Conservation (phyloP, 2,797 vertebrate species). For the Eulemur albifrons region DNA sequence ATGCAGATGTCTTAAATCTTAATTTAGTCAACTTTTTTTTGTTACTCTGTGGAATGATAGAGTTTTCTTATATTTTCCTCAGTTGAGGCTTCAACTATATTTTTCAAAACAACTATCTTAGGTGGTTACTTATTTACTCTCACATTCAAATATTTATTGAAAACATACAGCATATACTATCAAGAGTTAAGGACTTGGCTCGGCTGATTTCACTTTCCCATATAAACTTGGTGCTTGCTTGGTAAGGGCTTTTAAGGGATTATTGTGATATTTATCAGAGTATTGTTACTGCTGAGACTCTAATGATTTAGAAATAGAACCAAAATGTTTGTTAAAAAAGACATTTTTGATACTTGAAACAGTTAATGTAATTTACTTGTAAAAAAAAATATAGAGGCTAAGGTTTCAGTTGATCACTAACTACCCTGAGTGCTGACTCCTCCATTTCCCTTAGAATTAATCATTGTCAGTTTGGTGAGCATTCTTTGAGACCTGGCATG, state of each 20-base stretch:
- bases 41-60: background rate
- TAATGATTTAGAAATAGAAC: background rate
- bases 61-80: constrained; percentile 23
- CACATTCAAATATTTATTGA: background rate
- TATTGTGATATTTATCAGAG: background rate
- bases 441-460: background rate
- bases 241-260: background rate
- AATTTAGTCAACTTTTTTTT: constrained; percentile 2
- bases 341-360: background rate
- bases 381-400: background rate
- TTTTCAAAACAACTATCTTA: background rate
- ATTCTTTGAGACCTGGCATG: background rate
- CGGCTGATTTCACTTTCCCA: background rate
- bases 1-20: background rate
- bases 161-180: background rate
- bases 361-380: background rate
- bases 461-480: background rate
- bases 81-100: background rate
- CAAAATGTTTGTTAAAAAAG: constrained; percentile 33
- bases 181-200: background rate
- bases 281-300: background rate
- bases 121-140: background rate
- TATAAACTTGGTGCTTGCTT: background rate
- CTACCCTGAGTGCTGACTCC: background rate
- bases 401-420: background rate